These are phyloP conservation scores for Lysiphlebus fabarum DNA, from an alignment of 1,140 invertebrate genomes.

Conservation along the genomic window DNA sequence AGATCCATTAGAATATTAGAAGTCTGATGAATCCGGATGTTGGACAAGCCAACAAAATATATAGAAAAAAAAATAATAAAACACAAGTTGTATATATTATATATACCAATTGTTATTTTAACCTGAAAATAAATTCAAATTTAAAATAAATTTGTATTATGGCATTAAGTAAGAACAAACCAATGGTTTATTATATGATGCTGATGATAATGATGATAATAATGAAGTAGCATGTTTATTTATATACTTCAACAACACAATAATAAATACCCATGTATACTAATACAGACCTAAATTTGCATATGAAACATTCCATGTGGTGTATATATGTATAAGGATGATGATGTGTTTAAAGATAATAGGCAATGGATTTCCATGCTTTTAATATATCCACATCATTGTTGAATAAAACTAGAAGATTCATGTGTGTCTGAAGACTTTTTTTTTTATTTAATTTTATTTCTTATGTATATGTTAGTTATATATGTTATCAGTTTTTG, in stretches of 20 bases:
- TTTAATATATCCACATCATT: too few species aligned
- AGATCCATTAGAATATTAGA: constrained; percentile 2
- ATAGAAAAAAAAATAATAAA: constrained; percentile 1
- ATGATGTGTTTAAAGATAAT: background rate
- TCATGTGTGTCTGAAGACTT: too few species aligned
- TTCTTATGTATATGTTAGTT: background rate
- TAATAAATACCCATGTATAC: too few species aligned
- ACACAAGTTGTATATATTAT: background rate
- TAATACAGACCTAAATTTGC: too few species aligned
- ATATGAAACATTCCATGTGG: too few species aligned
- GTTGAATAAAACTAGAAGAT: too few species aligned
- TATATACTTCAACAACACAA: too few species aligned
- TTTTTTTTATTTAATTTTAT: background rate
- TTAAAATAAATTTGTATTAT: background rate
- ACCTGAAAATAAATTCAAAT: constrained; percentile 1
- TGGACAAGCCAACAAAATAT: background rate
- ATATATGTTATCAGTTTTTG: too few species aligned
- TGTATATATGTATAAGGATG: too few species aligned
- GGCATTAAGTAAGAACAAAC: background rate
- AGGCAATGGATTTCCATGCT: constrained; percentile 2
- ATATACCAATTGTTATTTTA: constrained; percentile 4
- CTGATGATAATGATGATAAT: too few species aligned
- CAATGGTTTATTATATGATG: background rate
- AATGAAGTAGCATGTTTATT: too few species aligned
- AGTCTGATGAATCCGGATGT: background rate